Base-by-base conservation (phyloP, 2,888 invertebrate species). In the Drosophila multiciliata region DNA sequence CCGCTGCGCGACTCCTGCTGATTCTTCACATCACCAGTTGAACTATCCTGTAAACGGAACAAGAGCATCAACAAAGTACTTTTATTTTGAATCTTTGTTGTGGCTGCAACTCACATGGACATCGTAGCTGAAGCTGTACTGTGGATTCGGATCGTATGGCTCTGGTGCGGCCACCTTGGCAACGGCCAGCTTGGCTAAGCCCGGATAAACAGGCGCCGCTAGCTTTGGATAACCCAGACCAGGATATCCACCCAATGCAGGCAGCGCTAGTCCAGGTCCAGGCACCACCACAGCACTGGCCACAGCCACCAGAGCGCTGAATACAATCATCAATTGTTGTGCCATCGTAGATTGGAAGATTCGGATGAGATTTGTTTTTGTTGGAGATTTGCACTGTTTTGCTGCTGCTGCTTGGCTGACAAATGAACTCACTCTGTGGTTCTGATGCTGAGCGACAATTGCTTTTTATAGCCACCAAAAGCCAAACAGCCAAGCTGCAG, bases 1-100 rank as follows among this genome's bases (percentile, higher is more conserved):
- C 94, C 94, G 74, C 93, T 93, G 62, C 94, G 94, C 66, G 92
- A 92, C 91, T 95, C 94, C 71, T 93, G 93, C 89, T 94, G 94
- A 80, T 93, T 93, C 92, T 95, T 95, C 59, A 93, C 92, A 87
- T 95, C 95, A 48, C 94, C 94, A 68, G 94, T 94, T 42, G 94
- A 87, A 12, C 92, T 90, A 84, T 94, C 93, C 93, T 93, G 45
- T 3, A 11, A 29, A 20, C 8, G 1, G 20, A 17, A 6, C 5
- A 12, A 1, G 17, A 8, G 17, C 4, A 15, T 55, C 26, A 40
- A n/a, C 12, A 26, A 29, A 38, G 55, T 26, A 55, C 36, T 4
- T 11, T 4, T 8, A 1, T 3, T 26, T n/a, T 6, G 7, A 42
- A n/a, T 20, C 1, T 20, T 33, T 12, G 17, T 26, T 26, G 11